Conservation (phyloP, 2,888 invertebrate species). For the Eugnorisma glareosa region DNA sequence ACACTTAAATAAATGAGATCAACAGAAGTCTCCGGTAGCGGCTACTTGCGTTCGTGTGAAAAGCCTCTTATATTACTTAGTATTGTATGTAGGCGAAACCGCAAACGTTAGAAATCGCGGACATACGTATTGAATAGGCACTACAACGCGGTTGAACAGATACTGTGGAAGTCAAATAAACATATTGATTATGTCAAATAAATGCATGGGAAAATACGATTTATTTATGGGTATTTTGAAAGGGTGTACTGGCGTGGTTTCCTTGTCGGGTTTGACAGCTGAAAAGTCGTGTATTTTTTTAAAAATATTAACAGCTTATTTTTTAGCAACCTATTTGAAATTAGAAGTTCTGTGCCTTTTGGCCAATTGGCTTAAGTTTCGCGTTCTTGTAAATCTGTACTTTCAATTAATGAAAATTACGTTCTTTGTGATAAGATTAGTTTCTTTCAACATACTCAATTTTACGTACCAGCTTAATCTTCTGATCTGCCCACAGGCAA, state of each 20-base stretch:
- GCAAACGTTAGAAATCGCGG: slow-evolving; percentile 77
- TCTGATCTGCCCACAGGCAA: slow-evolving; percentile 18
- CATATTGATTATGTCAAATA: slow-evolving; percentile 30
- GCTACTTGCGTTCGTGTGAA: slow-evolving; percentile 49
- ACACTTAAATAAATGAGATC: slow-evolving; percentile 48
- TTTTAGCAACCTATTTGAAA: background rate
- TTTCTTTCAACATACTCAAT: background rate
- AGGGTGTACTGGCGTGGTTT: background rate
- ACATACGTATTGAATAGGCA: slow-evolving; percentile 69
- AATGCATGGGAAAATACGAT: background rate
- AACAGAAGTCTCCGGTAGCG: slow-evolving; percentile 41
- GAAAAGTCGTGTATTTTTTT: background rate
- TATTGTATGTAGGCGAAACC: slow-evolving; percentile 72
- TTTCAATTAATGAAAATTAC: slow-evolving; percentile 8
- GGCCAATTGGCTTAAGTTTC: background rate
- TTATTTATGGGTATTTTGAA: background rate
- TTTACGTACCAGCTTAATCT: slow-evolving; percentile 3
- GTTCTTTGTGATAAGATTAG: background rate
- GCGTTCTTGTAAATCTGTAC: background rate
- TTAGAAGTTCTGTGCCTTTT: background rate
- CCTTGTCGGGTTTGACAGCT: background rate
- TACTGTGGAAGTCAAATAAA: slow-evolving; percentile 28
- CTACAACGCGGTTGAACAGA: slow-evolving; percentile 64
- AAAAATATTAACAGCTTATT: background rate
- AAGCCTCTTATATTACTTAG: slow-evolving; percentile 36